Percentiles rank a stretch among this genome's conserved stretches.
Conservation (phyloP, 2,888 invertebrate genomes). For the Aproaerema taeniolella region DNA sequence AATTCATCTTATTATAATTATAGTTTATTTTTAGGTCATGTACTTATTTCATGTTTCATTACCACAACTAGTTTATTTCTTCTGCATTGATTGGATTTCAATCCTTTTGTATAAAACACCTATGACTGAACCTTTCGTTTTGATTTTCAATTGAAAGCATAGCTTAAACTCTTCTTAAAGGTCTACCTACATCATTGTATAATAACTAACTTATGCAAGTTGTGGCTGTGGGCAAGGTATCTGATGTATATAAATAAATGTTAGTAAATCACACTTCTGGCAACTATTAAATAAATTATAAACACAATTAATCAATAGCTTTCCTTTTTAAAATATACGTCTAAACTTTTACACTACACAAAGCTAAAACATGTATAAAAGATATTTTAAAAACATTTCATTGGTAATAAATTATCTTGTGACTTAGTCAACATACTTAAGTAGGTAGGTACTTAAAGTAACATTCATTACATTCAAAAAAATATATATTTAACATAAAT, state of each 20-base stretch:
- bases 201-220: too few species aligned
- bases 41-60: too few species aligned
- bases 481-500: conserved; percentile 15
- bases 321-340: conserved; percentile 54
- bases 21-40: too few species aligned
- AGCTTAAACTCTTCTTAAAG: too few species aligned
- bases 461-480: conserved; percentile 8
- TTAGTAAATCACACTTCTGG: conserved; percentile 68
- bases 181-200: too few species aligned
- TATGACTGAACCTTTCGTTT: too few species aligned
- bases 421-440: conserved; percentile 72
- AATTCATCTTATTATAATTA: too few species aligned
- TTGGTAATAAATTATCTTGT: conserved; percentile 76
- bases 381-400: conserved; percentile 72
- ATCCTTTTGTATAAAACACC: too few species aligned
- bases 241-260: conserved; percentile 36
- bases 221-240: too few species aligned
- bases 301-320: conserved; percentile 42
- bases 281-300: conserved; percentile 48
- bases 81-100: too few species aligned
- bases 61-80: too few species aligned
- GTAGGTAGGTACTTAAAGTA: conserved; percentile 38
- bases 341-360: conserved; percentile 61
- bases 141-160: too few species aligned
- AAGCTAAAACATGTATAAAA: conserved; percentile 51